Base-by-base conservation (phyloP, 2,797 vertebrate genomes). In the Phrynocephalus forsythii region DNA sequence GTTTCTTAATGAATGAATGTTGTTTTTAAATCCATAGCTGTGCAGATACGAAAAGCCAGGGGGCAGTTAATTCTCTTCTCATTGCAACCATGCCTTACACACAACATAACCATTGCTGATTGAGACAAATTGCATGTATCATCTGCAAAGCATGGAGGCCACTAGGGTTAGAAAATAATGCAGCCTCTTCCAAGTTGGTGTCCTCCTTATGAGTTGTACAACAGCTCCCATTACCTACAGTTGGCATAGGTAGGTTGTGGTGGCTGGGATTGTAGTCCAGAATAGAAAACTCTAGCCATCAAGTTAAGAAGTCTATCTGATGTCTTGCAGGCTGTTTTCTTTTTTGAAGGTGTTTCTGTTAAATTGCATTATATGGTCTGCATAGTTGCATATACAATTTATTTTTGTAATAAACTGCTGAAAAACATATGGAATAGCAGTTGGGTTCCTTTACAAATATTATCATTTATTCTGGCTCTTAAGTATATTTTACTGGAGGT, bases 381-480 rank as follows among this genome's bases (percentile, higher is more conserved):
- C 0, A 48, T 22, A 84, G n/a, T 18, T 80, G 24, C 48, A 72
- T 72, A 63, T 6, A 68, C 52, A 84, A 30, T 76, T 87, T 56
- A 24, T 63, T 84, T 28, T 50, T 68, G 79, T 71, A 33, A 80
- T 13, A 38, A n/a, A 0, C 2, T 67, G 48, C 66, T 1, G 30
- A 84, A 28, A 90, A 68, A 82, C 56, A 87, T 79, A 48, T 18
- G 82, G 30, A 18, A 33, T 75, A 71, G 1, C 22, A 63, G 79
- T 89, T 20, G 76, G 33, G 77, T 66, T 28, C 60, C 26, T 81
- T 63, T 76, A 86, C 16, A 13, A 6, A 48, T 18, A 48, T 50
- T 33, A 52, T 71, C 56, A 67, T 80, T 80, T 87, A 13, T 78
- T 44, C 28, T 76, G 77, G 66, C 60, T 88, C n/a, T 79, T 33